Base-by-base conservation (phyloP, 2,113 vertebrate genomes). In the Boulengeromyrus knoepffleri region DNA sequence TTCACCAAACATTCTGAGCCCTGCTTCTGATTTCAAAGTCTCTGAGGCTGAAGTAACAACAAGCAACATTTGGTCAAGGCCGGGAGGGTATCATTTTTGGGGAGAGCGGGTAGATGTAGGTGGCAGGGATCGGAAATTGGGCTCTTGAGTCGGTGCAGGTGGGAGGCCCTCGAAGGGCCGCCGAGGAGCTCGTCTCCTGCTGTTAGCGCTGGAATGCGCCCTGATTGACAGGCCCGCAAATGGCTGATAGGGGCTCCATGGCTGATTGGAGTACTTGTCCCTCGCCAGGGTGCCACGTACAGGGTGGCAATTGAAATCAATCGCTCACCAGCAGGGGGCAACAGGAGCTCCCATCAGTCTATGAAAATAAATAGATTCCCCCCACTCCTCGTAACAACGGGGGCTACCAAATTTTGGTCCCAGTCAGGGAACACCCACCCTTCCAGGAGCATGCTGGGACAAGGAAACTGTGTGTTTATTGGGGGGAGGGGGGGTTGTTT, bases 171-270 rank as follows among this genome's bases (percentile, higher is more conserved):
- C 0, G 70, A 39, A 77, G 70, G 31, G 70, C 31, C 1, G 70
- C 13, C 0, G 92, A 90, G 91, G 92, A 52, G 90, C 84, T 46
- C 88, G 50, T 91, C 91, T 93, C 93, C 92, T 91, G 94, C 94
- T 92, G 92, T 89, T 92, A 91, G 92, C 90, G 50, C 91, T 45
- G 45, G 62, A 92, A 90, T 80, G 89, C 92, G 91, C 90, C 89
- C 91, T 94, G 95, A 95, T 92, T 95, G 94, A 96, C 94, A 93
- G 94, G 90, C 12, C 93, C 92, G 94, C 94, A 94, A 96, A 95
- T 93, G 93, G 92, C 92, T 95, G 92, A 93, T 94, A 91, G 94
- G 93, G 83, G 94, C 92, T 88, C 91, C 8, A 0, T 15, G 17
- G 90, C 91, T 94, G 94, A 95, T 95, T 94, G 94, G 93, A 94